These are phyloP conservation scores for Sesamia inferens DNA, from an alignment of 2,888 invertebrate species.

Conservation along the genomic window DNA sequence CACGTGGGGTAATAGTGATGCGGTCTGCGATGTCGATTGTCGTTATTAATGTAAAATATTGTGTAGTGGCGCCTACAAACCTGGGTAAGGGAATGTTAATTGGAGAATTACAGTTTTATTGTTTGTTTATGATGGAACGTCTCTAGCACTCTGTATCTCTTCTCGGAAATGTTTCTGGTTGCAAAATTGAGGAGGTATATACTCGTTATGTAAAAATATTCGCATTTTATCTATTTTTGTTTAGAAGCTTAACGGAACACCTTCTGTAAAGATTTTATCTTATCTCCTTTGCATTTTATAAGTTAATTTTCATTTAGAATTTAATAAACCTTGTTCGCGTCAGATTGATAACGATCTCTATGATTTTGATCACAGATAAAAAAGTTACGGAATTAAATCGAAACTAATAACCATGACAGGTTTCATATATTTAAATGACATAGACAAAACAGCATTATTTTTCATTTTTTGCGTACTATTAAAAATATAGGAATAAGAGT, in stretches of 20 bases:
- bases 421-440: constrained; percentile 37
- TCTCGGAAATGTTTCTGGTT: constrained; percentile 33
- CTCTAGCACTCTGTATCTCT: constrained; percentile 44
- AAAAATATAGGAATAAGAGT: constrained; percentile 42
- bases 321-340: constrained; percentile 38
- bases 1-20: constrained; percentile 87
- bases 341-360: constrained; percentile 45
- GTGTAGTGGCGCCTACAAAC: constrained; percentile 61
- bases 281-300: constrained; percentile 41
- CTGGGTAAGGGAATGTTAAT: constrained; percentile 57
- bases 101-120: constrained; percentile 57
- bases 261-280: constrained; percentile 43
- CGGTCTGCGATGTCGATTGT: constrained; percentile 58
- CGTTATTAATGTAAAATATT: constrained; percentile 59
- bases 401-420: constrained; percentile 30
- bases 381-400: constrained; percentile 31
- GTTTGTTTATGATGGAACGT: constrained; percentile 42
- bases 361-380: constrained; percentile 54
- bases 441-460: constrained; percentile 13
- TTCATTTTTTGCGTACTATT: constrained; percentile 30
- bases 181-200: constrained; percentile 27
- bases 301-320: constrained; percentile 54
- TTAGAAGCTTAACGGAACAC: constrained; percentile 17
- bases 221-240: constrained; percentile 28
- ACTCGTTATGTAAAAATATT: constrained; percentile 29